Evolutionary conservation across 2,113 vertebrate genomes (phyloP).

Genomic region (Python bivittatus): DNA sequence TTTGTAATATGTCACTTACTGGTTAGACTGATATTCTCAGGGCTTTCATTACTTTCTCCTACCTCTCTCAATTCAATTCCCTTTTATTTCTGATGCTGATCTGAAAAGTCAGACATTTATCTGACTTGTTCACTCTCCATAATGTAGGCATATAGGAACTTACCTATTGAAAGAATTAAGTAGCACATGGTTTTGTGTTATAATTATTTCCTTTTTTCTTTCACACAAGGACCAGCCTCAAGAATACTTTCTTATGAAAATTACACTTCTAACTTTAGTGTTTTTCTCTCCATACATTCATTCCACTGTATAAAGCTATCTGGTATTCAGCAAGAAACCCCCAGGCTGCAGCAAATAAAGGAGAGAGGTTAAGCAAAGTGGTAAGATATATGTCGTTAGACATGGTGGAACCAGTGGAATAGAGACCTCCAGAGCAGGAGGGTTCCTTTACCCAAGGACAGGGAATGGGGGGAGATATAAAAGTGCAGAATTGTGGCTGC

Average conservation of each 20-base stretch:
- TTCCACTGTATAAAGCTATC: not conserved
- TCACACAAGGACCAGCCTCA: not conserved
- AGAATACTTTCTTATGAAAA: not conserved
- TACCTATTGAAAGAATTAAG: not conserved
- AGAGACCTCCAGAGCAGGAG: not conserved
- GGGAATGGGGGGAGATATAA: too few species aligned
- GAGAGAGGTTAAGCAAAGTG: not conserved
- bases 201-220: not conserved
- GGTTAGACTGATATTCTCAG: not conserved
- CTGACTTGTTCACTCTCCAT: not conserved
- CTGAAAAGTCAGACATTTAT: not conserved
- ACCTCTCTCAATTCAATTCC: not conserved
- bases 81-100: not conserved
- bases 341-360: not conserved
- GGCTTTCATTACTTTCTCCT: too few species aligned
- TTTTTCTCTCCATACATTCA: not conserved
- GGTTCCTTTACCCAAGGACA: not conserved
- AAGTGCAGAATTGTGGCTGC: not conserved
- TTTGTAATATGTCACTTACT: not conserved
- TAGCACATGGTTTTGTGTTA: too few species aligned
- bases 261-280: not conserved
- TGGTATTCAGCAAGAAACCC: not conserved
- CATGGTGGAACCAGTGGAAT: not conserved
- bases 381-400: not conserved
- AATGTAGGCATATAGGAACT: not conserved